A percentile compares a stretch with the other conserved stretches of the same genome.
phyloP scores from a whole-genome alignment of 2,888 invertebrate species.

The Laothoe populi region DNA sequence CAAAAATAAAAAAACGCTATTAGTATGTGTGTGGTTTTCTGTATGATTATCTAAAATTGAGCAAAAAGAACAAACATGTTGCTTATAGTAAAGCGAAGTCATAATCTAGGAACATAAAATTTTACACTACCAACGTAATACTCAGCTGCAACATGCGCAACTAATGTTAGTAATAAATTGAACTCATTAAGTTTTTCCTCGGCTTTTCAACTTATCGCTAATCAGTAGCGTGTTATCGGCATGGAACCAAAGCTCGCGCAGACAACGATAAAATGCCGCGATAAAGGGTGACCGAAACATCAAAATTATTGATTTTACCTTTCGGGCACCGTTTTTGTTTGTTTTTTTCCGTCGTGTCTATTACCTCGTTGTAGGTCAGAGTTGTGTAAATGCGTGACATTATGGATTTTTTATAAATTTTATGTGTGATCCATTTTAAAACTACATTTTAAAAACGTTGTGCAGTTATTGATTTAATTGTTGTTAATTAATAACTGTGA shows the following conservation, averaged over 20 bases:
- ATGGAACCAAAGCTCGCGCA: slow-evolving; percentile 56
- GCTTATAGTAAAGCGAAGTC: slow-evolving; percentile 10
- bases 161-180: slow-evolving; percentile 44
- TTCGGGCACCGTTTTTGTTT: slow-evolving; percentile 30
- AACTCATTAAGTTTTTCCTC: slow-evolving; percentile 46
- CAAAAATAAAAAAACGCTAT: neutral
- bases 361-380: neutral
- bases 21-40: neutral
- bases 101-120: slow-evolving; percentile 5
- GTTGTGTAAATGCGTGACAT: neutral
- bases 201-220: slow-evolving; percentile 56
- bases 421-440: no score
- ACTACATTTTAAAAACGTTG: no score
- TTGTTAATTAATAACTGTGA: no score
- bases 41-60: neutral
- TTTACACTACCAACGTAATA: slow-evolving; percentile 1
- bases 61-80: neutral
- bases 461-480: no score
- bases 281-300: slow-evolving; percentile 67
- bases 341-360: slow-evolving; percentile 30
- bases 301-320: slow-evolving; percentile 72
- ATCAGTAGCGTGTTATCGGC: slow-evolving; percentile 75
- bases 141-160: slow-evolving; percentile 27
- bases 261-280: slow-evolving; percentile 68
- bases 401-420: neutral